Evolutionary conservation across 2,797 vertebrate genomes (phyloP).

Genomic region (Nothura maculosa): DNA sequence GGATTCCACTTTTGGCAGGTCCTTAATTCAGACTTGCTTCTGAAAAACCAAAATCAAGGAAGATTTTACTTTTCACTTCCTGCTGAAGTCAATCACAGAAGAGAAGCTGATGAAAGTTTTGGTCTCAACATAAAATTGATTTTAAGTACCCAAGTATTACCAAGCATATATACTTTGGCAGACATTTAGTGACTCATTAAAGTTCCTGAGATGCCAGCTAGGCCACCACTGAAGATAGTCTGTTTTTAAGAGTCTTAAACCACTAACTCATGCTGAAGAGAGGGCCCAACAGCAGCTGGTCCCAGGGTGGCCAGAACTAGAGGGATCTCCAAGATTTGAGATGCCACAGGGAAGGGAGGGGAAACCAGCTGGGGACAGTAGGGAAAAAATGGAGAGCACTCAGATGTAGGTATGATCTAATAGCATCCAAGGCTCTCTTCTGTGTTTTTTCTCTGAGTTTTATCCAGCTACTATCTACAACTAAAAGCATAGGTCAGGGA

Average conservation of each 20-base stretch:
- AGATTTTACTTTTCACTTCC: background rate
- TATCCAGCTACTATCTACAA: background rate
- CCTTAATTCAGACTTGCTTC: background rate
- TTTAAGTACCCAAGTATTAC: background rate
- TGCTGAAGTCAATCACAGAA: background rate
- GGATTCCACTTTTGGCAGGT: background rate
- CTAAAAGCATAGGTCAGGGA: background rate
- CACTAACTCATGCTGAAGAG: background rate
- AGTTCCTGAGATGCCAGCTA: background rate
- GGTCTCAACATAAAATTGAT: background rate
- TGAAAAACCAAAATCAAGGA: background rate
- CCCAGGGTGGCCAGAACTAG: background rate
- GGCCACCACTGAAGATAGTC: background rate
- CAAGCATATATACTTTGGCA: background rate
- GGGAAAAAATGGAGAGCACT: background rate
- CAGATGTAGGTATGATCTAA: background rate
- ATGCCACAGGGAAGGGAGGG: background rate
- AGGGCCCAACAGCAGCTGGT: accelerated
- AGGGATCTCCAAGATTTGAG: background rate
- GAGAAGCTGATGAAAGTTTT: background rate
- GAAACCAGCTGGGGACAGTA: accelerated
- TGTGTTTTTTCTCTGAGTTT: background rate
- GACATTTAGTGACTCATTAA: background rate
- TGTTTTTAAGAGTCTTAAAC: background rate
- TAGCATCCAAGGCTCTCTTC: background rate